phyloP scores from a whole-genome alignment of 2,113 vertebrate species.

The Indri indri region DNA sequence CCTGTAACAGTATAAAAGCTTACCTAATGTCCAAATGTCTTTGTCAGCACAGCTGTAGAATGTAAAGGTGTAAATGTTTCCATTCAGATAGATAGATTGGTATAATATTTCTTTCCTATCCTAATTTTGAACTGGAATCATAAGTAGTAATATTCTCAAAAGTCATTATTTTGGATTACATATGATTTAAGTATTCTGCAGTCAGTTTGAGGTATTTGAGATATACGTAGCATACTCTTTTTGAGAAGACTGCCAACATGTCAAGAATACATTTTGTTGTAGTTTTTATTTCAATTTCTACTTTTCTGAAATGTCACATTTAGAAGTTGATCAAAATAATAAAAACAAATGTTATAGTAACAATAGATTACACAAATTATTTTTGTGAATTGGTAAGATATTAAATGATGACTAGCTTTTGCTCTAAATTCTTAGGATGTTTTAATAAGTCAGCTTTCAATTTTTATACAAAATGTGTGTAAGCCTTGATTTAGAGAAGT shows the following conservation, averaged over 20 bases:
- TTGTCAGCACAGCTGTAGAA: constrained; percentile 1
- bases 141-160: background rate
- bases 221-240: background rate
- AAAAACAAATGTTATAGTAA: background rate
- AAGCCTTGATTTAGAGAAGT: background rate
- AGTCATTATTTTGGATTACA: background rate
- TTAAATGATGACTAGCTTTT: constrained; percentile 23
- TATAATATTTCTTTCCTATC: background rate
- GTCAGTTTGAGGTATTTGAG: background rate
- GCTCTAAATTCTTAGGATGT: background rate
- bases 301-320: background rate
- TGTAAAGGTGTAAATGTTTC: background rate
- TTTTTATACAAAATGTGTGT: background rate
- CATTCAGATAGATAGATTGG: background rate
- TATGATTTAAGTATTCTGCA: background rate
- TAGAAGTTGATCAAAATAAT: constrained; percentile 35
- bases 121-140: background rate
- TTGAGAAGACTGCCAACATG: background rate
- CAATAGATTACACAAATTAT: background rate
- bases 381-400: constrained; percentile 30
- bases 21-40: background rate
- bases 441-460: background rate
- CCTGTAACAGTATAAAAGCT: background rate
- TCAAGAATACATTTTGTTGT: background rate
- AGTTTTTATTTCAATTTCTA: constrained; percentile 23